Conservation (phyloP, 1,140 invertebrate species). For the Lerema accius region DNA sequence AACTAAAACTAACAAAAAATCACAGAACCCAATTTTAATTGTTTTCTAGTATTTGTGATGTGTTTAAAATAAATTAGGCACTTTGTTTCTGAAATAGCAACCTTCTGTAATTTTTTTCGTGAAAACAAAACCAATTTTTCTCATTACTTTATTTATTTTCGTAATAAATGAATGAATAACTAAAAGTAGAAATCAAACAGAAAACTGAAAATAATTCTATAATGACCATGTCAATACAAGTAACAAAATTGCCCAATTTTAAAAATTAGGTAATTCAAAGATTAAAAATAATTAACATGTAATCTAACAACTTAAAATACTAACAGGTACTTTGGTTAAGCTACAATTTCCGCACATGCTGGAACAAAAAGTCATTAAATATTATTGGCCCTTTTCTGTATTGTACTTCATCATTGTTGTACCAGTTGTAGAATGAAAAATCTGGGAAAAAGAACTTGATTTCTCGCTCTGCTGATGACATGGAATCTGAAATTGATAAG, state of each 20-base stretch:
- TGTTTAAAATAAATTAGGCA: too few species aligned
- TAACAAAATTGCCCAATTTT: constrained; percentile 16
- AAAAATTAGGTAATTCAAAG: constrained; percentile 13
- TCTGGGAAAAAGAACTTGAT: constrained; percentile 93
- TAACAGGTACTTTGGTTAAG: constrained; percentile 37
- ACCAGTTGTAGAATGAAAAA: constrained; percentile 84
- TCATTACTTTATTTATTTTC: constrained; percentile 15
- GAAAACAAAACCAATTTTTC: too few species aligned
- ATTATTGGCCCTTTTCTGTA: constrained; percentile 72
- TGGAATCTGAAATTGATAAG: constrained; percentile 87
- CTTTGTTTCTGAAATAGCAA: too few species aligned
- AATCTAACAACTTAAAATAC: constrained; percentile 19
- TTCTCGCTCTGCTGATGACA: constrained; percentile 88
- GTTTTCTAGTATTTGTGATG: too few species aligned
- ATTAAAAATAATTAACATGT: background rate
- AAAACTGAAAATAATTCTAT: constrained; percentile 50
- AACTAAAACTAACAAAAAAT: too few species aligned
- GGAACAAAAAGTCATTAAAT: constrained; percentile 68
- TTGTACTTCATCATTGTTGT: constrained; percentile 55
- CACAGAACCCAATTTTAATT: too few species aligned
- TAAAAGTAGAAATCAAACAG: constrained; percentile 10
- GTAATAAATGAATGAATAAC: constrained; percentile 5
- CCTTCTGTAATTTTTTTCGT: too few species aligned
- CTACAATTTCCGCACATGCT: constrained; percentile 70
- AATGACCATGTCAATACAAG: constrained; percentile 18